Evolutionary conservation across 1,140 invertebrate genomes (phyloP).

Genomic region (Leptinotarsa lineolata): DNA sequence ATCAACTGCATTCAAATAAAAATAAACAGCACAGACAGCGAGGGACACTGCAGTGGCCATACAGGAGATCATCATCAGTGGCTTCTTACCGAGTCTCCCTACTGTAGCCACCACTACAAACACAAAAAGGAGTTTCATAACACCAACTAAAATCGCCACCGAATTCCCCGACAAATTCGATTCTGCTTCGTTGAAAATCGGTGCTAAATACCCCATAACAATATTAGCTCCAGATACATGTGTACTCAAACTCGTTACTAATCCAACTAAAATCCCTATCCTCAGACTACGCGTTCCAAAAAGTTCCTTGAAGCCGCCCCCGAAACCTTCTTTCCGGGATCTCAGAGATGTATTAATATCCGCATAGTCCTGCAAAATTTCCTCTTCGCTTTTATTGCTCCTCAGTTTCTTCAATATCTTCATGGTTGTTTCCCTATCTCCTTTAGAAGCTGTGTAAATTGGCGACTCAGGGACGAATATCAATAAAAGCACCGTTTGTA

Average conservation of each 20-base stretch:
- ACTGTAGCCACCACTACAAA: background rate
- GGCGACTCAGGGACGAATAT: background rate
- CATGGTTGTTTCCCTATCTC: background rate
- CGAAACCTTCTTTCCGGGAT: too few relatives aligned
- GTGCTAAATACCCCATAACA: background rate
- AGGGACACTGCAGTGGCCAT: background rate
- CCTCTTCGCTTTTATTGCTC: background rate
- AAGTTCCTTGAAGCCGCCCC: too few relatives aligned
- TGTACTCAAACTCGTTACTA: too few relatives aligned
- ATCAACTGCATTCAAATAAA: background rate
- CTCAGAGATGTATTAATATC: background rate
- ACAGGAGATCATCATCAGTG: background rate
- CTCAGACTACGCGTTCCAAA: background rate
- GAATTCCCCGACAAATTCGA: background rate
- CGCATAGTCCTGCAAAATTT: background rate
- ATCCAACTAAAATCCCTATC: background rate
- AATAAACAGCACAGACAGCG: background rate
- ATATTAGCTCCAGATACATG: background rate
- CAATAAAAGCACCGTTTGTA: slow-evolving; percentile 3
- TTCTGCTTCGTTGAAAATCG: background rate
- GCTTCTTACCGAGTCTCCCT: background rate
- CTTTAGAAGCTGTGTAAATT: background rate
- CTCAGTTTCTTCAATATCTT: slow-evolving; percentile 9
- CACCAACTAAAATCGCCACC: background rate
- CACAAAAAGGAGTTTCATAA: background rate